Percentiles rank a stretch among this genome's conserved stretches.
These are phyloP conservation scores for Todus mexicanus DNA, from an alignment of 2,797 vertebrate genomes.

Conservation along the genomic window DNA sequence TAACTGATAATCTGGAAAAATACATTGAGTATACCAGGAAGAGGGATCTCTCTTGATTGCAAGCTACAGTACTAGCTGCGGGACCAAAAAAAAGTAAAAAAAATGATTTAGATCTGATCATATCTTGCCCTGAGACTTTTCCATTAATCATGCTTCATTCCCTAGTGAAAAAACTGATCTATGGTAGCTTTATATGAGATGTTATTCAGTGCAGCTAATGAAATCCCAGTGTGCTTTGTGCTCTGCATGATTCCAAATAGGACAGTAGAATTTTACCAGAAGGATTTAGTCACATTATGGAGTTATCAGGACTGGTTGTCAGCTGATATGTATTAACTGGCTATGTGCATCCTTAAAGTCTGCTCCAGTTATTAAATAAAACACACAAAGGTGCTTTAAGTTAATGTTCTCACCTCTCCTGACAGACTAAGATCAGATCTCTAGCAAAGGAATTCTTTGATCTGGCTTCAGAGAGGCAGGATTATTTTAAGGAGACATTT, in stretches of 20 bases:
- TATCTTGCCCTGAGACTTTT: not conserved
- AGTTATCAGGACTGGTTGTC: not conserved
- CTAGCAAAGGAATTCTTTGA: not conserved
- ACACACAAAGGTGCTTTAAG: not conserved
- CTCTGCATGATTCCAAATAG: not conserved
- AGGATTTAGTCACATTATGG: not conserved
- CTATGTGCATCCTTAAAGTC: not conserved
- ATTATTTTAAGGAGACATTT: not conserved
- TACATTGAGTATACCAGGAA: not conserved
- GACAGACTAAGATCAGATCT: conserved; percentile 14
- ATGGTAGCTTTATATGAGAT: not conserved
- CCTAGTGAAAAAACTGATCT: not conserved
- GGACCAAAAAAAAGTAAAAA: not conserved
- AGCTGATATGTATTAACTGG: not conserved
- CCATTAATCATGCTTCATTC: not conserved
- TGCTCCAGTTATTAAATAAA: conserved; percentile 4
- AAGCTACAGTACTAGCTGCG: not conserved
- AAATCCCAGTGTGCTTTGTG: not conserved
- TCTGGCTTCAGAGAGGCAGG: not conserved
- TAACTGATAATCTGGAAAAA: not conserved
- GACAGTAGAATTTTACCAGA: not conserved
- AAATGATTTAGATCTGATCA: not conserved
- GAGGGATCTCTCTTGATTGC: not conserved
- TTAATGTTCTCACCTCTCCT: conserved; percentile 8
- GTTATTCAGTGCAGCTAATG: not conserved